phyloP scores from a whole-genome alignment of 2,797 vertebrate species.

The Vespertilio murinus region DNA sequence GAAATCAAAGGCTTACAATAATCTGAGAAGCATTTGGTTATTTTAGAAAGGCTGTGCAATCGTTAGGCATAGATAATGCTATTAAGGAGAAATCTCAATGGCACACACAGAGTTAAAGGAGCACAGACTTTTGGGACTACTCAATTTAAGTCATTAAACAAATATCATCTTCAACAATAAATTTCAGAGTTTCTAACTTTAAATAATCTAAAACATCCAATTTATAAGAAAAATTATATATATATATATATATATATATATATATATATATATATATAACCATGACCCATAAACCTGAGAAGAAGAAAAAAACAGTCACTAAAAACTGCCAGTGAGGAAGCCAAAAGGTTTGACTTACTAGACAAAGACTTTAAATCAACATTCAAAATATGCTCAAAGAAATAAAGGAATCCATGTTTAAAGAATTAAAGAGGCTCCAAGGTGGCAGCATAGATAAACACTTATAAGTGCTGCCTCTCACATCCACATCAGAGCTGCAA shows the following conservation, averaged over 20 bases:
- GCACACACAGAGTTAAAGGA: not conserved
- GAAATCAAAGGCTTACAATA: too few species aligned
- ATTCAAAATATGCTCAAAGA: not conserved
- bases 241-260: too few species aligned
- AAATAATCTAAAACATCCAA: not conserved
- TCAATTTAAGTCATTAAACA: not conserved
- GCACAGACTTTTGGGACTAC: not conserved
- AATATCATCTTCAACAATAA: not conserved
- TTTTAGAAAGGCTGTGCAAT: not conserved
- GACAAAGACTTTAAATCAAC: not conserved
- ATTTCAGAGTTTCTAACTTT: not conserved
- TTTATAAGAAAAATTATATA: slow-evolving; percentile 1
- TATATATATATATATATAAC: too few species aligned
- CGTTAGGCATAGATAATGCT: not conserved
- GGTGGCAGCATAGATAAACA: too few species aligned
- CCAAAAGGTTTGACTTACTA: not conserved
- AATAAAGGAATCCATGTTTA: not conserved
- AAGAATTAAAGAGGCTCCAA: not conserved
- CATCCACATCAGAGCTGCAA: too few species aligned
- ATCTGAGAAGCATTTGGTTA: not conserved
- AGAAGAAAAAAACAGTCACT: not conserved
- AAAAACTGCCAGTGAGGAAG: not conserved
- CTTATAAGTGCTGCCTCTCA: too few species aligned
- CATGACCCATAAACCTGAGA: not conserved
- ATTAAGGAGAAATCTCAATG: not conserved